phyloP scores from a whole-genome alignment of 2,113 vertebrate species.

The Dicentrarchus labrax region DNA sequence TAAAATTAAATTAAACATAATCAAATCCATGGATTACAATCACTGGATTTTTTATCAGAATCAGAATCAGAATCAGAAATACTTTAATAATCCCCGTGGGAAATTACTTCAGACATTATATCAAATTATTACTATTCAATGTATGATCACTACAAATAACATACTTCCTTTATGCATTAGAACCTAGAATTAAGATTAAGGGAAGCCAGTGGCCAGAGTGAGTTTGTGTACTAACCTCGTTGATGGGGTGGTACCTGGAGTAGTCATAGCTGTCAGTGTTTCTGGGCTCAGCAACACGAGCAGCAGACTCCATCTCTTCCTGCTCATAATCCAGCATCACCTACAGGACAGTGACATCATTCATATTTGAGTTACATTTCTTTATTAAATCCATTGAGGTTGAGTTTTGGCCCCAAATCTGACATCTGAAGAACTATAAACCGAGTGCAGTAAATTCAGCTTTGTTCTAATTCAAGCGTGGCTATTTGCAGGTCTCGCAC shows the following conservation, averaged over 20 bases:
- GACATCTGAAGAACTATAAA: background rate
- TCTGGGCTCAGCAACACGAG: constrained; percentile 65
- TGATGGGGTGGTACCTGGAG: constrained; percentile 87
- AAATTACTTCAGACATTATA: too few relatives aligned
- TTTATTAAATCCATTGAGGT: background rate
- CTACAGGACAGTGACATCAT: constrained; percentile 64
- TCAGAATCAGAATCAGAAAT: too few relatives aligned
- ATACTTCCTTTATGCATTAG: too few relatives aligned
- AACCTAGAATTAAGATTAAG: too few relatives aligned
- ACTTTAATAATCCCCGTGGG: too few relatives aligned
- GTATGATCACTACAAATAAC: background rate
- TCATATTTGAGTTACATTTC: background rate
- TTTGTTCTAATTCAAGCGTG: background rate
- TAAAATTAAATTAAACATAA: too few relatives aligned
- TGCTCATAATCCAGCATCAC: constrained; percentile 87
- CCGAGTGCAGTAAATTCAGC: background rate
- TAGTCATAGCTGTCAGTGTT: constrained; percentile 85
- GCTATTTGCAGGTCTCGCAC: constrained; percentile 68
- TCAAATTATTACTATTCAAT: background rate
- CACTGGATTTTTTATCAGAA: background rate
- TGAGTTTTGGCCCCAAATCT: too few relatives aligned
- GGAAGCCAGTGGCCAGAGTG: too few relatives aligned
- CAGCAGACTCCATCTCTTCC: constrained; percentile 79
- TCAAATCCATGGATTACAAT: background rate
- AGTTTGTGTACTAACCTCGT: constrained; percentile 80